Evolutionary conservation across 2,797 vertebrate genomes (phyloP).

Genomic region (Bufotes viridis): DNA sequence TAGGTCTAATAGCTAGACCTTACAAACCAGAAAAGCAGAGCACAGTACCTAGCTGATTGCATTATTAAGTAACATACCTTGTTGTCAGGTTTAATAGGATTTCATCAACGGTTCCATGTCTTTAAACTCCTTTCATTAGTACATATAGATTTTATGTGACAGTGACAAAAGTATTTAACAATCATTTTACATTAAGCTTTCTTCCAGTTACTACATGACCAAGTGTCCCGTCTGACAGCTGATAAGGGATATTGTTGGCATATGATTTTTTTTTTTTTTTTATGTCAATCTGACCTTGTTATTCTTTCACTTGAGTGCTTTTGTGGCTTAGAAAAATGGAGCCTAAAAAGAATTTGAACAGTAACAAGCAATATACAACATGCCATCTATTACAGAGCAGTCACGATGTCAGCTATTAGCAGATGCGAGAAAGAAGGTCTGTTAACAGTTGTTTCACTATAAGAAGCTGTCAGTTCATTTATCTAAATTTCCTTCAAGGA

Average conservation of each 20-base stretch:
- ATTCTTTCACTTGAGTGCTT: conserved; percentile 57
- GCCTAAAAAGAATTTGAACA: conserved; percentile 53
- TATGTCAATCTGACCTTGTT: conserved; percentile 59
- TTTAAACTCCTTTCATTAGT: neutral
- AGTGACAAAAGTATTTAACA: neutral
- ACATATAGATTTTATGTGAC: neutral
- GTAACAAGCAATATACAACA: conserved; percentile 55
- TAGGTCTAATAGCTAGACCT: neutral
- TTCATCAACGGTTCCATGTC: neutral
- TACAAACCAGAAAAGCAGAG: neutral
- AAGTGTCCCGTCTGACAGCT: conserved; percentile 19
- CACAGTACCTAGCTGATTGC: neutral
- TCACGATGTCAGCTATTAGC: conserved; percentile 56
- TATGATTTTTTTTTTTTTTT: conserved; percentile 47
- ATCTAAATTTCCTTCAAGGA: conserved; percentile 51
- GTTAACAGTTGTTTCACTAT: conserved; percentile 48
- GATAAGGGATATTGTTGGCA: conserved; percentile 38
- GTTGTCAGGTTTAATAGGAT: neutral
- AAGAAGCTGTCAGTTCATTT: conserved; percentile 52
- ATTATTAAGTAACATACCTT: neutral
- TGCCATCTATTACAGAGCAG: conserved; percentile 53
- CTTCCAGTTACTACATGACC: neutral
- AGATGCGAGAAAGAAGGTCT: conserved; percentile 40
- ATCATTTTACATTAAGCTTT: conserved; percentile 35
- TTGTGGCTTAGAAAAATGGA: conserved; percentile 59